phyloP scores from a whole-genome alignment of 2,113 vertebrate species.

The Alexandromys fortis region DNA sequence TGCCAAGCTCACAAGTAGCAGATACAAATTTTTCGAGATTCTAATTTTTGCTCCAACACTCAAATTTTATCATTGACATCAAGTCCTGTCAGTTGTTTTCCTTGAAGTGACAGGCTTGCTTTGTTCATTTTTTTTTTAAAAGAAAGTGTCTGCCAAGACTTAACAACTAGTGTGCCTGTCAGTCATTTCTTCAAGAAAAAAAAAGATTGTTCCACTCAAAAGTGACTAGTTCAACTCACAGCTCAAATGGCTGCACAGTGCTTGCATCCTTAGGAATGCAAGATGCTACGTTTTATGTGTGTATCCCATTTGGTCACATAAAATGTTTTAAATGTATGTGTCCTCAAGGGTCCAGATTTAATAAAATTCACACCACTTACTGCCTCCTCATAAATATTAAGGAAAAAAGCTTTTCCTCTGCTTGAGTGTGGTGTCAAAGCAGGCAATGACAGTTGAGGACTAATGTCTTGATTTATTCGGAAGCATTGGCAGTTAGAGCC shows the following conservation, averaged over 20 bases:
- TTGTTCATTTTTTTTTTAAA: constrained; percentile 54
- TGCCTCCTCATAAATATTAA: constrained; percentile 4
- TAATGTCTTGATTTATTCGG: neutral
- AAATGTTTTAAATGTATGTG: neutral
- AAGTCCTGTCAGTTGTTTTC: constrained; percentile 51
- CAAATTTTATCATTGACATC: constrained; percentile 47
- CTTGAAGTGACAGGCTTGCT: constrained; percentile 58
- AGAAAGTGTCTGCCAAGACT: constrained; percentile 57
- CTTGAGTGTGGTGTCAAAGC: neutral
- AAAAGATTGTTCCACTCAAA: constrained; percentile 18
- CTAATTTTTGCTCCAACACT: constrained; percentile 59
- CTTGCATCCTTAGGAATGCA: neutral
- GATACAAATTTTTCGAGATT: constrained; percentile 62
- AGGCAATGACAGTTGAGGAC: neutral
- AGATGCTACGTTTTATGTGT: neutral
- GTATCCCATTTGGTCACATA: neutral
- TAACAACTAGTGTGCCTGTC: constrained; percentile 60
- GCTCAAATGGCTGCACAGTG: neutral
- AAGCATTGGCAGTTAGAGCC: neutral
- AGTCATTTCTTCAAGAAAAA: constrained; percentile 38
- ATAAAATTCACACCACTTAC: constrained; percentile 6
- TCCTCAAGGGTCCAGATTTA: neutral
- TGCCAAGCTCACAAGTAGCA: constrained; percentile 37
- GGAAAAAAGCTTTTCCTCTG: neutral
- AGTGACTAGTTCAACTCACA: neutral